Conservation (phyloP, 2,888 invertebrate species). For the Orchesella flavescens region DNA sequence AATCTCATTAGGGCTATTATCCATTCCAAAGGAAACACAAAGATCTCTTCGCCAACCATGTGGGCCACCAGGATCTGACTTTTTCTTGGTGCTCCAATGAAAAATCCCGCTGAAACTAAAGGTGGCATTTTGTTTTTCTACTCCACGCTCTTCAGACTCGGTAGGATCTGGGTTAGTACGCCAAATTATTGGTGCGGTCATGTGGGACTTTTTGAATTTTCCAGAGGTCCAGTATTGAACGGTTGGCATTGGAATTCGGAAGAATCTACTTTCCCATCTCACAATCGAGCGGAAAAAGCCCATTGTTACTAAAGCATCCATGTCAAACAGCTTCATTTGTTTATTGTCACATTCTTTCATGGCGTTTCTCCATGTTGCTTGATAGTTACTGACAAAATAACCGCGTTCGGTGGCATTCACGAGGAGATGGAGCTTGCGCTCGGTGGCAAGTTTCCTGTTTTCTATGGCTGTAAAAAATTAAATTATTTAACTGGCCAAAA, state of each 20-base stretch:
- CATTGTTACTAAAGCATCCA: slow-evolving; percentile 20
- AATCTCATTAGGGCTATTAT: not conserved
- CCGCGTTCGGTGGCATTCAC: not conserved
- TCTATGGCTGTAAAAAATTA: not conserved
- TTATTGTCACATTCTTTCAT: not conserved
- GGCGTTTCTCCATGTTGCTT: slow-evolving; percentile 15
- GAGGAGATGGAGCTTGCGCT: not conserved
- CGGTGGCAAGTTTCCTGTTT: not conserved
- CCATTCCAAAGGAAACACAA: slow-evolving; percentile 35
- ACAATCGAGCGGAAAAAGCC: not conserved
- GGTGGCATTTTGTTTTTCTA: not conserved
- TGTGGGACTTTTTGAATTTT: slow-evolving; percentile 17
- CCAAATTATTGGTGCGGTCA: slow-evolving; percentile 22
- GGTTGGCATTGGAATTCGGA: slow-evolving; percentile 9
- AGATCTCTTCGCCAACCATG: slow-evolving; percentile 14
- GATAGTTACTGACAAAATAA: slow-evolving; percentile 28
- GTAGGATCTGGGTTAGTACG: not conserved
- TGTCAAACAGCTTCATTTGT: slow-evolving; percentile 21
- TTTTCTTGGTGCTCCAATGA: slow-evolving; percentile 22
- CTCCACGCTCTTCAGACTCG: not conserved
- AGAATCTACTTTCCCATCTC: not conserved
- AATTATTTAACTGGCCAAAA: no score
- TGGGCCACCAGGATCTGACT: slow-evolving; percentile 13
- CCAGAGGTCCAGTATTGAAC: slow-evolving; percentile 43
- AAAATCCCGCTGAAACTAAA: slow-evolving; percentile 25